Conservation (phyloP, 2,113 vertebrate genomes). For the Anser cygnoides region DNA sequence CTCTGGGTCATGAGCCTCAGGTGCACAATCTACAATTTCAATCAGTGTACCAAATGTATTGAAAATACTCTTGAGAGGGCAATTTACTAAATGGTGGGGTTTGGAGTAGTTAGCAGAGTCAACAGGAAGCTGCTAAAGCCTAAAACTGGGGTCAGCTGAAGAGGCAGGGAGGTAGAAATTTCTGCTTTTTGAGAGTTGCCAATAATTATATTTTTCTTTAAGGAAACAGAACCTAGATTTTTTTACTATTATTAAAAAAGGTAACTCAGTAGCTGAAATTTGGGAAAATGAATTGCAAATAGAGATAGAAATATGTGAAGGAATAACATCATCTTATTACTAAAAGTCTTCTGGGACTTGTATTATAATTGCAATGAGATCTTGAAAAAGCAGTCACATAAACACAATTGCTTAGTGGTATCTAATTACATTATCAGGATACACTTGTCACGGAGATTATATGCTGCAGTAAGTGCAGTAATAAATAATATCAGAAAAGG, state of each 20-base stretch:
- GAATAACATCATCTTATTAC: background rate
- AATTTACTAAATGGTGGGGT: background rate
- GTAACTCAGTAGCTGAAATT: background rate
- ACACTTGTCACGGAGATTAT: slow-evolving; percentile 31
- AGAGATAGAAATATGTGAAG: background rate
- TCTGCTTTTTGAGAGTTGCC: background rate
- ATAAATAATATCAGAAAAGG: slow-evolving; percentile 64
- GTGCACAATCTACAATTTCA: background rate
- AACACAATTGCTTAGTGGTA: slow-evolving; percentile 7
- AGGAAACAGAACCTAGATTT: background rate
- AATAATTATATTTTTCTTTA: background rate
- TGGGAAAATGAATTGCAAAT: background rate
- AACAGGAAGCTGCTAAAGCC: background rate
- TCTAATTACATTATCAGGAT: slow-evolving; percentile 57
- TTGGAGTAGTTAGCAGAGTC: background rate
- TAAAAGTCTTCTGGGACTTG: background rate
- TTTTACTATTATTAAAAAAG: background rate
- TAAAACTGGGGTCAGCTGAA: background rate
- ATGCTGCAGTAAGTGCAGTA: slow-evolving; percentile 36
- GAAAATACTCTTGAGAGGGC: background rate
- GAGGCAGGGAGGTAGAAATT: background rate
- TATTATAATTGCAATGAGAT: background rate
- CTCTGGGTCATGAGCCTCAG: background rate
- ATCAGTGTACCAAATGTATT: background rate
- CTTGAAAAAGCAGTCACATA: slow-evolving; percentile 3